Evolutionary conservation across 37 sponge, comb jelly and placozoan genomes (phyloP), one percentile per base, ranked within the genome.

Genomic region (Cladorhizidae sp.): DNA sequence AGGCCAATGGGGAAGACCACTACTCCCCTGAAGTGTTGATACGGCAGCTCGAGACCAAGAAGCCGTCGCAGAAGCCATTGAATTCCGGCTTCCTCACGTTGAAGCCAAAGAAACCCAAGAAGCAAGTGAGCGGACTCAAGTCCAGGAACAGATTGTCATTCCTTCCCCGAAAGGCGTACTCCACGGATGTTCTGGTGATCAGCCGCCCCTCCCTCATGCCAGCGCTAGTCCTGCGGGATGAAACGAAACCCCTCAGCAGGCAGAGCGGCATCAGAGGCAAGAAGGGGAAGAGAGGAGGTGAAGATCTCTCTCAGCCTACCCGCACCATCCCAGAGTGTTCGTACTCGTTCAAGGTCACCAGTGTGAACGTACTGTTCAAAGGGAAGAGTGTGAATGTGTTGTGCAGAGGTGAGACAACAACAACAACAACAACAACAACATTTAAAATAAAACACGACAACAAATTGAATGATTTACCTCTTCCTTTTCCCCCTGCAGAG

Each of bases 371-470:
- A 41, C 12, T 56, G 7, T 55, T 65, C 22, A 56, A 68, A 32
- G 36, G 22, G 0, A 35, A 54, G 0, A 37, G 5, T 15, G 25
- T 76, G 68, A 57, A 75, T 28, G 69, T 83, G 14, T 42, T 58
- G 3, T 83, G 84, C 69, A 75, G 57, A 74, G 84, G 84, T 83
- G 59, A 58, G 59, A n/a, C 59, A 58, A 14, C 59, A 3, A 25
- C 5, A 14, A 25, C 14, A 5, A 58, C 26, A 26, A 25, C 26
- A 25, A 58, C 5, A 21, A n/a, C 52, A 57, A 54, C 21, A 25
- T 76, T 32, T 25, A 75, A 21, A 3, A 57, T 52, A 73, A n/a
- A n/a, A n/a, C n/a, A n/a, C 14, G 22, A 3, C 52, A 23, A 42
- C 49, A 64, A 35, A 40, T 25, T 2, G 9, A 31, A 31, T 38